Base-by-base conservation (phyloP, 2,888 invertebrate species). In the Amorpha juglandis region DNA sequence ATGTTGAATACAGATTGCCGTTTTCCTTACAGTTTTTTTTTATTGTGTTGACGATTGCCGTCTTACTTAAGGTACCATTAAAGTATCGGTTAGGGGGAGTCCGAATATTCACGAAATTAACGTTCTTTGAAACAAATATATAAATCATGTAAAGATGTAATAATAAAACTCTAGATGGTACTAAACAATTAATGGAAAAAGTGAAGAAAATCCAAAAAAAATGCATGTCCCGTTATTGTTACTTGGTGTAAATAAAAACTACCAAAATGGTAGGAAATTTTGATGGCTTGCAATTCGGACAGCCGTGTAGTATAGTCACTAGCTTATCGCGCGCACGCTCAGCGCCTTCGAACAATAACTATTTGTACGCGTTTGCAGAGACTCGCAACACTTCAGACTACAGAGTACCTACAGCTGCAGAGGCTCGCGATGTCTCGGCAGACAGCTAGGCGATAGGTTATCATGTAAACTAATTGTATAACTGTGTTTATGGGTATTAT, bases 401-500 rank as follows among this genome's bases (percentile, higher is more conserved):
- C 38, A 38, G 8, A 7, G 38, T 9, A 7, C n/a, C 9, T 38
- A 8, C 38, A 38, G 38, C 27, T 33, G 53, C 27, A 33, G 21
- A 1, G 27, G 19, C 58, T 19, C 9, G 19, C 6, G 27, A 53
- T 16, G 9, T n/a, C 53, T n/a, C 42, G 42, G 47, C 19, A n/a
- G 8, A 27, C 58, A 42, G 50, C 50, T 58, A 51, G 58, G 50
- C 16, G 50, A 48, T 81, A 76, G 77, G 74, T 63, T 65, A 50
- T 35, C 38, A 21, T 63, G 12, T 51, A 58, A 63, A 48, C 53
- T 47, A 64, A 74, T 64, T 73, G 69, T 87, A 87, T 83, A 85
- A 81, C 80, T 88, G 83, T 89, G 84, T 89, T 86, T 87, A 87
- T 90, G 84, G 89, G 88, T 91, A 87, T 86, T 87, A 90, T 90